A percentile compares a stretch with the other conserved stretches of the same genome.
These are phyloP conservation scores for Enteromius thamalakanensis DNA, from an alignment of 2,797 vertebrate genomes.

Conservation along the genomic window DNA sequence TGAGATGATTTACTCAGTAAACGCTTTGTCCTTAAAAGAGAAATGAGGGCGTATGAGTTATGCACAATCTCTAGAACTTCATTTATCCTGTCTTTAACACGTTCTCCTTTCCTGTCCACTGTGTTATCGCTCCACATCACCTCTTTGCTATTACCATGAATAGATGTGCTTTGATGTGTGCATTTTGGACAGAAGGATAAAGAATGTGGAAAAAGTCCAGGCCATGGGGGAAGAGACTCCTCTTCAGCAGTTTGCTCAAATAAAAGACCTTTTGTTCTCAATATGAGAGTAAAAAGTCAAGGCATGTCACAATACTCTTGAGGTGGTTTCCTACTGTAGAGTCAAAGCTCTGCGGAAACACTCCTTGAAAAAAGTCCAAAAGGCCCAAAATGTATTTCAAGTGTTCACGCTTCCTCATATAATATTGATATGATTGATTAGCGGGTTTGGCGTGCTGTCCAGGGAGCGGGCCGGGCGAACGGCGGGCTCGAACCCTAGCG, in stretches of 20 bases:
- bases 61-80: conserved; percentile 14
- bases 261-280: not conserved
- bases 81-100: conserved; percentile 32
- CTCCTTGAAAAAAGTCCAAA: not conserved
- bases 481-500: too few relatives aligned
- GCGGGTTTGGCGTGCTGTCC: too few relatives aligned
- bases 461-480: too few relatives aligned
- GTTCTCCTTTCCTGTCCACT: not conserved
- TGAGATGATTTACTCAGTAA: conserved; percentile 41
- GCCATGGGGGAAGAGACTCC: not conserved
- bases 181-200: not conserved
- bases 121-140: not conserved
- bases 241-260: not conserved
- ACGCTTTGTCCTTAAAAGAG: conserved; percentile 46
- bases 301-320: not conserved
- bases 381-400: not conserved
- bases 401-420: too few relatives aligned
- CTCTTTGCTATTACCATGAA: not conserved
- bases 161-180: not conserved
- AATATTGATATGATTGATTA: too few relatives aligned
- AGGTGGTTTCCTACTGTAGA: not conserved
- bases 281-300: not conserved
- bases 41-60: conserved; percentile 38
- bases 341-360: not conserved
- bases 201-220: not conserved